phyloP scores from a whole-genome alignment of 2,113 vertebrate species.

The Indri indri region DNA sequence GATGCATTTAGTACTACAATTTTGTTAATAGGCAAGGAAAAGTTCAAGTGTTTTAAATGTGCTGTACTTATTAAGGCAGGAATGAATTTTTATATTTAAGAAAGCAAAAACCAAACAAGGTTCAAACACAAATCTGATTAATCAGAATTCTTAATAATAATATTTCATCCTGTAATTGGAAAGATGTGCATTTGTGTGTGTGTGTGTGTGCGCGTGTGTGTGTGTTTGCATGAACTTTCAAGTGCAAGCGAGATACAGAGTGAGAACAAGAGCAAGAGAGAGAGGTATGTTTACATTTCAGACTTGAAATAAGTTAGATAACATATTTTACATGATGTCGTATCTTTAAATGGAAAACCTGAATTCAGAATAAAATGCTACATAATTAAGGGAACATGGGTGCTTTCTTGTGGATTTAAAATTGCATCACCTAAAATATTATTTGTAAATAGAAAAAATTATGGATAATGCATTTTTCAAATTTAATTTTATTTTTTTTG shows the following conservation, averaged over 20 bases:
- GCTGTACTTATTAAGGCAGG: not conserved
- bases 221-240: not conserved
- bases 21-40: slow-evolving; percentile 28
- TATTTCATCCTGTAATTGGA: not conserved
- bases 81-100: slow-evolving; percentile 14
- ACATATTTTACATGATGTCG: not conserved
- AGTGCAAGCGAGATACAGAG: not conserved
- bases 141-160: not conserved
- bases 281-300: not conserved
- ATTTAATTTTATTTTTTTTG: not conserved
- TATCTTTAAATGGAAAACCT: slow-evolving; percentile 15
- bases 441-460: not conserved
- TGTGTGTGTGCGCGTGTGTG: not conserved
- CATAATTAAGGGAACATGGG: not conserved
- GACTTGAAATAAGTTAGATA: slow-evolving; percentile 1
- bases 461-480: not conserved
- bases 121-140: not conserved
- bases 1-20: not conserved
- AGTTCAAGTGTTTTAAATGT: not conserved
- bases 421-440: not conserved
- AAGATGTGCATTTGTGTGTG: not conserved
- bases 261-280: rapidly evolving
- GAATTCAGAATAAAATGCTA: not conserved
- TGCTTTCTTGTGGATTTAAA: not conserved
- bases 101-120: not conserved